These are phyloP conservation scores for Sapayoa aenigma DNA, from an alignment of 2,113 vertebrate species.

Conservation along the genomic window DNA sequence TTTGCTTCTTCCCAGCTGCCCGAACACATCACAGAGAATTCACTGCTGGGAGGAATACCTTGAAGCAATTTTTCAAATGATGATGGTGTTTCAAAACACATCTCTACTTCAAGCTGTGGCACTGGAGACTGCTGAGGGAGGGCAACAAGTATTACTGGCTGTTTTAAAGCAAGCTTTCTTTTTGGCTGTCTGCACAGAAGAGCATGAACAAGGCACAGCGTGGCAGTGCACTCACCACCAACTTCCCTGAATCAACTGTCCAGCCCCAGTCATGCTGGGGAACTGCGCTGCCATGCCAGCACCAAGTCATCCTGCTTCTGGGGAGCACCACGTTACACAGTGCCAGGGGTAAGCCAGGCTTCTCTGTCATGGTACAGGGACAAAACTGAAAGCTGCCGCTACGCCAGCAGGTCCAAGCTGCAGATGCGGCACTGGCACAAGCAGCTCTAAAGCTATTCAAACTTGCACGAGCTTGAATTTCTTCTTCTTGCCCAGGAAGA, in stretches of 20 bases:
- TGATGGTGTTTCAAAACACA: background rate
- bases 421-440: background rate
- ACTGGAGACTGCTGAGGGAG: background rate
- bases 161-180: background rate
- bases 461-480: background rate
- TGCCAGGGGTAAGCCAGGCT: background rate
- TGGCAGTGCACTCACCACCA: background rate
- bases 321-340: rapidly evolving
- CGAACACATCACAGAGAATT: background rate
- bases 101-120: background rate
- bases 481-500: background rate
- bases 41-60: background rate
- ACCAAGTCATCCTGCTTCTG: background rate
- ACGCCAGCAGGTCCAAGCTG: background rate
- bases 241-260: background rate
- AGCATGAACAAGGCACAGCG: rapidly evolving
- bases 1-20: background rate
- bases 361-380: background rate
- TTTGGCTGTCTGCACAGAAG: background rate
- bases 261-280: rapidly evolving
- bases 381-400: background rate
- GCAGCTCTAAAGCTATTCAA: background rate
- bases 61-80: background rate
- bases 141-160: background rate
- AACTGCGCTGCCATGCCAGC: background rate